These are phyloP conservation scores for Rhizomys pruinosus DNA, from an alignment of 2,113 vertebrate genomes.

Conservation along the genomic window DNA sequence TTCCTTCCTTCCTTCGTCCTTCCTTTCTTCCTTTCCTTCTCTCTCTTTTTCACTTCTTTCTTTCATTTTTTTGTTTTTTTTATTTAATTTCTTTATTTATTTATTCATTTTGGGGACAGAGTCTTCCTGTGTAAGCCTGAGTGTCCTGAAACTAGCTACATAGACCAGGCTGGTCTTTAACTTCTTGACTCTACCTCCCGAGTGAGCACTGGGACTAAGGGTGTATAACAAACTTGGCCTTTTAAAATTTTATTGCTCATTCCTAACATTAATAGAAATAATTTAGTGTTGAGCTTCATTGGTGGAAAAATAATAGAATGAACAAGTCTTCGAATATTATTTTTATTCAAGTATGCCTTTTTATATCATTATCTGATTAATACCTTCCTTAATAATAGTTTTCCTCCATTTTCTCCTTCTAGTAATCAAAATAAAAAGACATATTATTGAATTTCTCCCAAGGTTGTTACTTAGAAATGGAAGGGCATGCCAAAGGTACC, in stretches of 20 bases:
- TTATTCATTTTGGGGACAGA: too few relatives aligned
- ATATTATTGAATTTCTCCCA: conserved; percentile 42
- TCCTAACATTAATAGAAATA: neutral
- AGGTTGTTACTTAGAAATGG: neutral
- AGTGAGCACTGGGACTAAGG: too few relatives aligned
- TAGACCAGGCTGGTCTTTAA: too few relatives aligned
- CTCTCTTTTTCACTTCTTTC: too few relatives aligned
- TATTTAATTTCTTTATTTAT: too few relatives aligned
- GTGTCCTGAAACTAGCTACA: too few relatives aligned
- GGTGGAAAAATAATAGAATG: neutral
- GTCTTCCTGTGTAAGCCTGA: too few relatives aligned
- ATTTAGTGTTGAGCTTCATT: neutral
- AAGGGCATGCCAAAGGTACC: neutral
- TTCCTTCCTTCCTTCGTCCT: too few relatives aligned
- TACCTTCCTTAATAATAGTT: neutral
- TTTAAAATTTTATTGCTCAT: neutral
- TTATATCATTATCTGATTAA: neutral
- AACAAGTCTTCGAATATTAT: neutral
- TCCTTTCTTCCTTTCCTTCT: too few relatives aligned
- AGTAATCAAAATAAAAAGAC: conserved; percentile 42
- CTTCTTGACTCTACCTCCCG: too few relatives aligned
- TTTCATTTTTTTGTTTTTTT: too few relatives aligned
- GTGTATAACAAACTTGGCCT: too few relatives aligned
- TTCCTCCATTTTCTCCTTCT: neutral
- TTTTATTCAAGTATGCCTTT: neutral